Evolutionary conservation across 2,888 invertebrate species (phyloP).

Genomic region (Branchellion lobata): DNA sequence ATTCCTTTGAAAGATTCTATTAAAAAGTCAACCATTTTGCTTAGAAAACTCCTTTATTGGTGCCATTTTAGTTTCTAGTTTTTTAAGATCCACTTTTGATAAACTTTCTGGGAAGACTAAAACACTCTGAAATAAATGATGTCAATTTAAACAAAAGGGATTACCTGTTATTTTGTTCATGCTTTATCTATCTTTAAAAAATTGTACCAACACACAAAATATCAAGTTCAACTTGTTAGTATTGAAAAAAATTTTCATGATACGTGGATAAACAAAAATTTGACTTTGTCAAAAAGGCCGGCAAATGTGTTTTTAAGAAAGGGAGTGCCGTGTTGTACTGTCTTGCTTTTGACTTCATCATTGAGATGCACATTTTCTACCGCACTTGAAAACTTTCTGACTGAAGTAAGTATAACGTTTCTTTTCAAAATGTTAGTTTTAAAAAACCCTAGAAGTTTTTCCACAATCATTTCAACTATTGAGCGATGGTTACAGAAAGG

Average conservation of each 20-base stretch:
- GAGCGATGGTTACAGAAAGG: too few relatives aligned
- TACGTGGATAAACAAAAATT: too few relatives aligned
- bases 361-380: background rate
- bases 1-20: too few relatives aligned
- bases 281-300: background rate
- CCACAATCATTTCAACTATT: background rate
- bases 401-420: too few relatives aligned
- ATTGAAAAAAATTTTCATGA: background rate
- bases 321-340: background rate
- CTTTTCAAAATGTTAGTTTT: background rate
- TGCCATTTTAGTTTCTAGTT: background rate
- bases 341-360: background rate
- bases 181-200: too few relatives aligned
- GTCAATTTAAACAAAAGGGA: background rate
- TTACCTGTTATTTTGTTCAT: too few relatives aligned
- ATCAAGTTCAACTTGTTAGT: background rate
- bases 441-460: background rate
- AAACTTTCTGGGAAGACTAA: background rate
- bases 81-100: background rate
- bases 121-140: background rate
- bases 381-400: background rate
- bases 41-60: background rate
- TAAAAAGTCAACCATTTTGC: background rate
- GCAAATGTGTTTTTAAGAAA: constrained; percentile 3
- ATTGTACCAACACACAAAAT: too few relatives aligned